A percentile compares a stretch with the other conserved stretches of the same genome.
Evolutionary conservation across 2,113 vertebrate species (phyloP).

Genomic region (Nicator chloris): DNA sequence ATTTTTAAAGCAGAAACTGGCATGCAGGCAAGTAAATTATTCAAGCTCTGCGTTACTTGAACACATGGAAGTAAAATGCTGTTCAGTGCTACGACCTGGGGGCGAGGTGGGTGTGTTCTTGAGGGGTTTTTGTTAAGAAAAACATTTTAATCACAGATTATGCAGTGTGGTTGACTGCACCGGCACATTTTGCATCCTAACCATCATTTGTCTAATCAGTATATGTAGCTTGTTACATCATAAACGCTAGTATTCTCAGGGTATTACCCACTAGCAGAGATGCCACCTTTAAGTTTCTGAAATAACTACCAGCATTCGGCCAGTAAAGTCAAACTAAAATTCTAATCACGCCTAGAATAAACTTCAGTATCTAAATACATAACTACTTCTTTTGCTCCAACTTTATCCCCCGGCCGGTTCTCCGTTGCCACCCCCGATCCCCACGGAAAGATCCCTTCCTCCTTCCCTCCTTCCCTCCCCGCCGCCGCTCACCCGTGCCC

Average conservation of each 20-base stretch:
- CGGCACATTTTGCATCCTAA: background rate
- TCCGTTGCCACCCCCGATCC: fast-evolving
- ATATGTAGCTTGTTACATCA: background rate
- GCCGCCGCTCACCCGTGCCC: background rate
- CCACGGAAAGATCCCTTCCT: background rate
- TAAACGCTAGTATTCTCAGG: background rate
- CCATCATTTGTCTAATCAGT: background rate
- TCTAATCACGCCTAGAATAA: fast-evolving
- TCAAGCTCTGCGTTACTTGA: background rate
- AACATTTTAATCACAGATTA: background rate
- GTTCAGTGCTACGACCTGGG: background rate
- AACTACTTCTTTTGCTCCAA: background rate
- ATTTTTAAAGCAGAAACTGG: background rate
- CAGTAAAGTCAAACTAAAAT: background rate
- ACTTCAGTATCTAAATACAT: fast-evolving
- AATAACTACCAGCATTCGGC: background rate
- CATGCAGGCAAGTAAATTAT: background rate
- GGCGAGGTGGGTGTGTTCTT: background rate
- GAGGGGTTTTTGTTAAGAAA: background rate
- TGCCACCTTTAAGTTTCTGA: background rate
- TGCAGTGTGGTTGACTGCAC: background rate
- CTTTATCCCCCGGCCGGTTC: background rate
- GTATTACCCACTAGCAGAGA: background rate
- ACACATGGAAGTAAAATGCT: background rate
- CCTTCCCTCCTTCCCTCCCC: background rate